Evolutionary conservation across 2,888 invertebrate genomes (phyloP).

Genomic region (Sphinx pinastri): DNA sequence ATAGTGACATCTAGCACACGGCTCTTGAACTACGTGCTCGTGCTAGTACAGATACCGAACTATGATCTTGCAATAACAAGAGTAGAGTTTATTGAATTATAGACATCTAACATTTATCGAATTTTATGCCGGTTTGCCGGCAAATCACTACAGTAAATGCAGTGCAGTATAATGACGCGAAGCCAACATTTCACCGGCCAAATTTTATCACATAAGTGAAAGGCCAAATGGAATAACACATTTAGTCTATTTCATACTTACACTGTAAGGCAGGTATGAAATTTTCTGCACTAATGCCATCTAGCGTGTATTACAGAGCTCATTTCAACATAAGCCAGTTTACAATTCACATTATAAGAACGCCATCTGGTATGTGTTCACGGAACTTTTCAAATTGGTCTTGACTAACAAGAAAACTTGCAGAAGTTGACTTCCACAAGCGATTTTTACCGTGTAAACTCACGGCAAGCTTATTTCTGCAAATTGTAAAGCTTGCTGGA

Average conservation of each 20-base stretch:
- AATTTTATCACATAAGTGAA: no score
- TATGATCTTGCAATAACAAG: background rate
- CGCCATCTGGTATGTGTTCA: background rate
- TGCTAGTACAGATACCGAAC: background rate
- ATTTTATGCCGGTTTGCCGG: background rate
- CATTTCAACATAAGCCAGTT: background rate
- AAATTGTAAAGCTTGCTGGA: no score
- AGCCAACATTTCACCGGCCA: no score
- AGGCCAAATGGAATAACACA: no score
- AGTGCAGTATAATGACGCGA: no score
- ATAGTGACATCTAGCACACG: slow-evolving; percentile 1
- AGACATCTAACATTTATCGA: background rate
- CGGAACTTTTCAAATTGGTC: background rate
- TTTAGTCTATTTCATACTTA: background rate
- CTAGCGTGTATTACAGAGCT: background rate
- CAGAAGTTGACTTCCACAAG: no score
- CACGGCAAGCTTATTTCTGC: no score
- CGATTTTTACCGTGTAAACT: no score
- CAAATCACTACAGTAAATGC: background rate
- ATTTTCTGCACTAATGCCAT: background rate
- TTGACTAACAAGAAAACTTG: no score
- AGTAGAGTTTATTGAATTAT: background rate
- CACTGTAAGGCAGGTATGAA: background rate
- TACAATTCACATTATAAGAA: background rate
- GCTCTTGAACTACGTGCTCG: background rate